phyloP scores from a whole-genome alignment of 2,113 vertebrate genomes.

The Nyctibius bracteatus region DNA sequence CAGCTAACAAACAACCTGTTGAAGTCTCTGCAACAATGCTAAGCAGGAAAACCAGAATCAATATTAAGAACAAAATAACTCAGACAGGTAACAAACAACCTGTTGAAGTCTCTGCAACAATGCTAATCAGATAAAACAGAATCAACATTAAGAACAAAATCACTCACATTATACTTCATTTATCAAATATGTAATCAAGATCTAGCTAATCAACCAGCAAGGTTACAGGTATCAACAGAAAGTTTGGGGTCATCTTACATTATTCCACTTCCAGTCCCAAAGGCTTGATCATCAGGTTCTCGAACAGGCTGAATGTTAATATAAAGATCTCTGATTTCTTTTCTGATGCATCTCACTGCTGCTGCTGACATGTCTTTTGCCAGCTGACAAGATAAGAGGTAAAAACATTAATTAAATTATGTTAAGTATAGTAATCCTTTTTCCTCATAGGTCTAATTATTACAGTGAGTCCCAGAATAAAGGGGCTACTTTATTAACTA shows the following conservation, averaged over 20 bases:
- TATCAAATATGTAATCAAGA: not conserved
- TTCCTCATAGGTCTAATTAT: not conserved
- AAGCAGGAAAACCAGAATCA: not conserved
- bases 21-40: conserved; percentile 93
- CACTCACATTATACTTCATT: not conserved
- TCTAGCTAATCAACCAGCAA: not conserved
- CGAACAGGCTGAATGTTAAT: conserved; percentile 89
- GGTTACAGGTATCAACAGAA: not conserved
- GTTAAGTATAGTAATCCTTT: not conserved
- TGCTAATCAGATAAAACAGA: not conserved
- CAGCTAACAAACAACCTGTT: conserved; percentile 92
- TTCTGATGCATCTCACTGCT: conserved; percentile 89
- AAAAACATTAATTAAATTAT: not conserved
- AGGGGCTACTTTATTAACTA: not conserved
- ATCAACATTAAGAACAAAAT: not conserved
- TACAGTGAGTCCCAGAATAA: not conserved
- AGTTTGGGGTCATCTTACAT: conserved; percentile 78
- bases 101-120: no score
- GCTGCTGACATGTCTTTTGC: conserved; percentile 92
- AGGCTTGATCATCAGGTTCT: conserved; percentile 85
- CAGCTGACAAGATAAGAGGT: conserved; percentile 73
- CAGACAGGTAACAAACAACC: no score
- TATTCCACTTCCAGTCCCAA: conserved; percentile 90
- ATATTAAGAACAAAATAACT: not conserved
- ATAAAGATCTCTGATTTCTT: conserved; percentile 92